Evolutionary conservation across 2,113 vertebrate species (phyloP).

Genomic region (Colistium nudipinnis): DNA sequence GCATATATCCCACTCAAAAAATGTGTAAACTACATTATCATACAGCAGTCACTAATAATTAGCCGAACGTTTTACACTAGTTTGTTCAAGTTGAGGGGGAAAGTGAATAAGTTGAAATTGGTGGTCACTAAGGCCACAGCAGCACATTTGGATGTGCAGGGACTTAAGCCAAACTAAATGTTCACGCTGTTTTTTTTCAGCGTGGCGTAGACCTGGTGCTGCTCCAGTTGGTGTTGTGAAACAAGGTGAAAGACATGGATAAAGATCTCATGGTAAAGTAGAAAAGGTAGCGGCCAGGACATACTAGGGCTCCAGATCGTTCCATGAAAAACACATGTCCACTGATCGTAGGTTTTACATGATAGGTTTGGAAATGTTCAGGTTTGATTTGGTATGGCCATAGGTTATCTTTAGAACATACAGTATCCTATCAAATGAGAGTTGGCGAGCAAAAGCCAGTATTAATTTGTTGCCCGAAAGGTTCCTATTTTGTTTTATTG

Average conservation of each 20-base stretch:
- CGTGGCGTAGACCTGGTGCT: constrained; percentile 45
- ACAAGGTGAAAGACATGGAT: constrained; percentile 64
- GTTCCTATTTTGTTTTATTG: neutral
- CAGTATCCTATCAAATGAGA: no score
- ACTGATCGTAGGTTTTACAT: no score
- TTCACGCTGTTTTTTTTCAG: constrained; percentile 42
- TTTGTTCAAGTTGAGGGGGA: constrained; percentile 21
- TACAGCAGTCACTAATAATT: constrained; percentile 2
- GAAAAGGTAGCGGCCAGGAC: neutral
- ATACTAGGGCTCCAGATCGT: neutral
- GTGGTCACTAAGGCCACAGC: constrained; percentile 36
- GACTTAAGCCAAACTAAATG: constrained; percentile 59
- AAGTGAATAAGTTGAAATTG: constrained; percentile 58
- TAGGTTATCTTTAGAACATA: no score
- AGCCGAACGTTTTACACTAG: constrained; percentile 52
- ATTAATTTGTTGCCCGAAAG: neutral
- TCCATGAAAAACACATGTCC: neutral
- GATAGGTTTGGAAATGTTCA: neutral
- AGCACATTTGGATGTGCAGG: constrained; percentile 36
- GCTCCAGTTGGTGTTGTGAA: constrained; percentile 50
- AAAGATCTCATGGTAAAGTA: constrained; percentile 53
- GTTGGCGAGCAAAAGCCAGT: no score
- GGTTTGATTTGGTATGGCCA: neutral
- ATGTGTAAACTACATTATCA: constrained; percentile 11
- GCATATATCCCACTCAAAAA: no score